Conservation (phyloP, 2,888 invertebrate species). For the Orchesellides sinensis region DNA sequence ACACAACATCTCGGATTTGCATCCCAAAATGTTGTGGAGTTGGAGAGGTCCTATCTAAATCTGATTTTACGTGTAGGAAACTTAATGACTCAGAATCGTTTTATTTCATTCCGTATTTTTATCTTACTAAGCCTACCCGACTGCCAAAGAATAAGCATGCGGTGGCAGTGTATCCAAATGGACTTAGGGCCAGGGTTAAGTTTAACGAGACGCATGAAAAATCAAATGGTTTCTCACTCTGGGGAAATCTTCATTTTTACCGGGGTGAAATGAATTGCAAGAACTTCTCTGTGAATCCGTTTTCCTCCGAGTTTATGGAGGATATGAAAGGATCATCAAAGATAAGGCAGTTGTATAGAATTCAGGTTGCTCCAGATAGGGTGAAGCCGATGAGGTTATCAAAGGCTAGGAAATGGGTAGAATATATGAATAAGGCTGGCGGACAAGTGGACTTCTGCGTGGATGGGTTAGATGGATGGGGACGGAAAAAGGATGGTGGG, state of each 20-base stretch:
- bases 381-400: background rate
- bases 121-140: background rate
- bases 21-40: too few relatives aligned
- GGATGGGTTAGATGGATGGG: constrained; percentile 11
- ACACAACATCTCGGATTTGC: too few relatives aligned
- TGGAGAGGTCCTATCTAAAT: background rate
- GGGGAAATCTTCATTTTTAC: constrained; percentile 4
- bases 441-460: background rate
- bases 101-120: constrained; percentile 10
- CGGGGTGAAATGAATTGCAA: background rate
- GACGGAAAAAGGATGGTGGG: background rate
- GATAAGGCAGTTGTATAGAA: background rate
- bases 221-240: background rate
- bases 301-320: background rate
- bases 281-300: background rate
- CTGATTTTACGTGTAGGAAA: background rate
- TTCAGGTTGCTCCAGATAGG: background rate
- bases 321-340: background rate
- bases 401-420: background rate
- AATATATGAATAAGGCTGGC: too few relatives aligned
- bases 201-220: background rate
- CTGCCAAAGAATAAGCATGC: background rate
- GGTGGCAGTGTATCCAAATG: background rate
- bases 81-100: constrained; percentile 6
- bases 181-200: too few relatives aligned